These are phyloP conservation scores for Sicus ferrugineus DNA, from an alignment of 2,888 invertebrate species.

Conservation along the genomic window DNA sequence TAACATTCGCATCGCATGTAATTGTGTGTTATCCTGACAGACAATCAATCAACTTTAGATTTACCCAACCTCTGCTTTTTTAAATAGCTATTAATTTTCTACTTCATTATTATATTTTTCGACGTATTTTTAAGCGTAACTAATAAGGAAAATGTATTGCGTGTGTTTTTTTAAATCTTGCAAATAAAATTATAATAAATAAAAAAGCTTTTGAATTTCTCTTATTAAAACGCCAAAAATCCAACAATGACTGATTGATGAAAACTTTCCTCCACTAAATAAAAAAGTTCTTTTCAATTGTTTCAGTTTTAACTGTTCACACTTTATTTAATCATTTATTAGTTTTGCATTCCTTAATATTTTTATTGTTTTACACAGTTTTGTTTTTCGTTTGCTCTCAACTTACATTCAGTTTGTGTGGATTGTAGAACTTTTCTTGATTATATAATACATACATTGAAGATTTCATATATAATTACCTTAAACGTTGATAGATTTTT, in stretches of 20 bases:
- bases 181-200: not conserved
- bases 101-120: too few relatives aligned
- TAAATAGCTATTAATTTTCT: too few relatives aligned
- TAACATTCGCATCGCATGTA: too few relatives aligned
- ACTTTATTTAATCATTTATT: conserved; percentile 12
- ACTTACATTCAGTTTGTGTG: conserved; percentile 25
- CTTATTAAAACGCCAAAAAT: too few relatives aligned
- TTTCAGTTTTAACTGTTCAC: not conserved
- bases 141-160: too few relatives aligned
- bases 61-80: too few relatives aligned
- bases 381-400: conserved; percentile 25
- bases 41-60: too few relatives aligned
- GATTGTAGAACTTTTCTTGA: conserved; percentile 36
- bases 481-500: not conserved
- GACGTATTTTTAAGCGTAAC: too few relatives aligned
- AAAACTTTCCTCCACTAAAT: too few relatives aligned
- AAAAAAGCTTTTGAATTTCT: not conserved
- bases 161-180: not conserved
- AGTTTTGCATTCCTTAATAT: conserved; percentile 21
- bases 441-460: conserved; percentile 36
- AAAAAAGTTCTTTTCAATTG: not conserved
- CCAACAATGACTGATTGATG: too few relatives aligned
- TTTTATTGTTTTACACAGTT: conserved; percentile 31
- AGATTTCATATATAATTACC: conserved; percentile 22
- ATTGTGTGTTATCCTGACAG: too few relatives aligned